Evolutionary conservation across 2,797 vertebrate species (phyloP).

Genomic region (Sebastiscus albofasciatus): DNA sequence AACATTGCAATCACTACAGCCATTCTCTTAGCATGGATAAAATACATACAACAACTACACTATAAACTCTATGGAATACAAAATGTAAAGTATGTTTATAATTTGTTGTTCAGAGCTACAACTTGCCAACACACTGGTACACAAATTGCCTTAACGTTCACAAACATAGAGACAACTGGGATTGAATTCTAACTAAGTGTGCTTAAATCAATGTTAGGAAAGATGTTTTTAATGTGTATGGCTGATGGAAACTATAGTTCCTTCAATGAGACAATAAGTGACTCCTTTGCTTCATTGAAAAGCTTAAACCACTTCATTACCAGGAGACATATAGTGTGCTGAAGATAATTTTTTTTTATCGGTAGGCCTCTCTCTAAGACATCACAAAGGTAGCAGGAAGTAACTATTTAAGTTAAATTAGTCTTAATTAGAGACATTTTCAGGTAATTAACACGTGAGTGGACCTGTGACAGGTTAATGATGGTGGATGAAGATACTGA

Average conservation of each 20-base stretch:
- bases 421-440: conserved; percentile 13
- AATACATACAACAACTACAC: neutral
- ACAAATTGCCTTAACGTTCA: no score
- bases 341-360: neutral
- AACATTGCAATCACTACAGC: neutral
- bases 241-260: neutral
- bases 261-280: neutral
- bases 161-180: neutral
- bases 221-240: neutral
- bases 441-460: neutral
- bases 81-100: neutral
- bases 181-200: neutral
- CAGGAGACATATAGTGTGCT: neutral
- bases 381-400: neutral
- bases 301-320: neutral
- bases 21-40: neutral
- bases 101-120: neutral
- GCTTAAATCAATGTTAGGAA: neutral
- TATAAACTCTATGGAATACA: neutral
- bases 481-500: conserved; percentile 10
- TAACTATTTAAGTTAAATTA: neutral
- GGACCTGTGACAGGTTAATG: conserved; percentile 22
- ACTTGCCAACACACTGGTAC: neutral
- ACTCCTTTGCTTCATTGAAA: neutral
- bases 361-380: neutral